Evolutionary conservation across 2,113 vertebrate species (phyloP).

Genomic region (Reinhardtius hippoglossoides): DNA sequence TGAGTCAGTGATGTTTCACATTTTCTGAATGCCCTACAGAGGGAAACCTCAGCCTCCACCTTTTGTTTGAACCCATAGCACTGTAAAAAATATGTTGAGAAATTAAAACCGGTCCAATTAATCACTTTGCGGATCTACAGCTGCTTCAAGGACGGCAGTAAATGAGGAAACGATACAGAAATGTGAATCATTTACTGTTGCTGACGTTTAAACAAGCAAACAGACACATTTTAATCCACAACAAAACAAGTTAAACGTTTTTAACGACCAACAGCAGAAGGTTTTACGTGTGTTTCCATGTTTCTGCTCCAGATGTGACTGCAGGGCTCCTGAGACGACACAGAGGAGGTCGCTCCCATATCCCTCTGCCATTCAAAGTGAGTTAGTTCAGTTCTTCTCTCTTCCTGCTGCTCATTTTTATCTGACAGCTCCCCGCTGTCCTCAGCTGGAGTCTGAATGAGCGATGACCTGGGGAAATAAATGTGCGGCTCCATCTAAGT

Average conservation of each 20-base stretch:
- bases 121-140: background rate
- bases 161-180: conserved; percentile 11
- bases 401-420: background rate
- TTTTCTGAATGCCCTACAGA: conserved; percentile 13
- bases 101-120: background rate
- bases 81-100: too few species aligned
- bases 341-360: background rate
- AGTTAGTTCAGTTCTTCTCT: background rate
- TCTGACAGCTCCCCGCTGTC: conserved; percentile 1
- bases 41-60: conserved; percentile 5
- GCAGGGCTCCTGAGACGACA: background rate
- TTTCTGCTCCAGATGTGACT: background rate
- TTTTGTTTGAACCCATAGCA: conserved; percentile 13
- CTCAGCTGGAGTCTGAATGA: background rate
- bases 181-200: background rate
- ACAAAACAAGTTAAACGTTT: background rate
- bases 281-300: background rate
- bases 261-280: background rate
- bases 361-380: conserved; percentile 1
- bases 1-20: conserved; percentile 20
- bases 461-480: background rate
- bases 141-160: background rate
- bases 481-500: background rate
- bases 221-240: background rate
- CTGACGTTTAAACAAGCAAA: conserved; percentile 7